Percentiles rank a stretch among this genome's conserved stretches.
Evolutionary conservation across 2,888 invertebrate genomes (phyloP).

Genomic region (Anthrax anthrax): DNA sequence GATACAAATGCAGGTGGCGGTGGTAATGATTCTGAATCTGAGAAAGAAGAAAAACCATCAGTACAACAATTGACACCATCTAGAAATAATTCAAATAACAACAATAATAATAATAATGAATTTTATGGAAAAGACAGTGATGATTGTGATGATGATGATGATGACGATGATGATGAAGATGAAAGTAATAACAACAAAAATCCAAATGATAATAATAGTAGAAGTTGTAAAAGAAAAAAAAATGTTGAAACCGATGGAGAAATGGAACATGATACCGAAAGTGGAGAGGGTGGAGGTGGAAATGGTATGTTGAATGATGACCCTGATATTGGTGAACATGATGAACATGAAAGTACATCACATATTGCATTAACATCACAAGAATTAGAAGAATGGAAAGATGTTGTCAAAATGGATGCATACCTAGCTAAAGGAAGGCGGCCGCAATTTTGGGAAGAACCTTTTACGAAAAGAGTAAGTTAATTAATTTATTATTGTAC

Average conservation of each 20-base stretch:
- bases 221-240: neutral
- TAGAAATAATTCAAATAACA: neutral
- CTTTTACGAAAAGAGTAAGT: constrained; percentile 60
- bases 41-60: constrained; percentile 6
- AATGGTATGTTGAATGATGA: neutral
- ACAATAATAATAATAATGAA: neutral
- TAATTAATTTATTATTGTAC: no score
- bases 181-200: neutral
- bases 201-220: neutral
- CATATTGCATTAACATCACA: constrained; percentile 26
- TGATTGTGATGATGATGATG: neutral
- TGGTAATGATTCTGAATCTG: constrained; percentile 1
- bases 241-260: no score
- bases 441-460: constrained; percentile 88
- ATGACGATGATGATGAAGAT: neutral
- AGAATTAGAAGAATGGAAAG: constrained; percentile 27
- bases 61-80: neutral
- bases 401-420: constrained; percentile 76
- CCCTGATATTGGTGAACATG: neutral
- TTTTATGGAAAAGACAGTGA: neutral
- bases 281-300: neutral
- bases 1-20: neutral
- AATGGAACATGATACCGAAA: neutral
- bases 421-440: constrained; percentile 72
- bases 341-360: constrained; percentile 9